A percentile compares a stretch with the other conserved stretches of the same genome.
Evolutionary conservation across 2,888 invertebrate species (phyloP).

Genomic region (Peribatodes rhomboidaria): DNA sequence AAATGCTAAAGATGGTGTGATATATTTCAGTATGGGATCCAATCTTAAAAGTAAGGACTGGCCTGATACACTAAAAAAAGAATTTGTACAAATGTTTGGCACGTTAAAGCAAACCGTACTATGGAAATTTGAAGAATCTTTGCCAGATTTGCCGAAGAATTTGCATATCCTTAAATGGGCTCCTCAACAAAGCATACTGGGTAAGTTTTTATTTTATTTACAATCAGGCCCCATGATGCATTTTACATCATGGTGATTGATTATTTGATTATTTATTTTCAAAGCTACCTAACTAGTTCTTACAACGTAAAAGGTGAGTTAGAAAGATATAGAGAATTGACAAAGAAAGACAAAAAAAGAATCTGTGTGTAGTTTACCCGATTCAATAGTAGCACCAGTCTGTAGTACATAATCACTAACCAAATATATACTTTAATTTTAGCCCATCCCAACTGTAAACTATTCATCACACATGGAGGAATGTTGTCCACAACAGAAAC

Average conservation of each 20-base stretch:
- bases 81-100: constrained; percentile 53
- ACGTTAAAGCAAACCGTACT: constrained; percentile 54
- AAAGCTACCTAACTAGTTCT: too few species aligned
- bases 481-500: constrained; percentile 68
- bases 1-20: constrained; percentile 65
- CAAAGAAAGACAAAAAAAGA: too few species aligned
- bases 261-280: too few species aligned
- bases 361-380: too few species aligned
- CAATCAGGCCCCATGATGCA: too few species aligned
- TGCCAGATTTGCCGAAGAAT: constrained; percentile 58
- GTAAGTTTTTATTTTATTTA: background rate
- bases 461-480: constrained; percentile 76
- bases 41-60: constrained; percentile 62
- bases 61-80: constrained; percentile 54
- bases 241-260: too few species aligned
- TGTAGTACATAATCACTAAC: too few species aligned
- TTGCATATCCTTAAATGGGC: constrained; percentile 63
- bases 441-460: constrained; percentile 70
- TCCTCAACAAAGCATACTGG: constrained; percentile 50
- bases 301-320: too few species aligned
- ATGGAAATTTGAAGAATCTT: constrained; percentile 65
- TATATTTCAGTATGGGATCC: constrained; percentile 77
- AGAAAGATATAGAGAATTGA: too few species aligned
- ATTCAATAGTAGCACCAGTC: too few species aligned
- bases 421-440: constrained; percentile 14